Evolutionary conservation across 2,113 vertebrate species (phyloP).

Genomic region (Agapornis roseicollis): DNA sequence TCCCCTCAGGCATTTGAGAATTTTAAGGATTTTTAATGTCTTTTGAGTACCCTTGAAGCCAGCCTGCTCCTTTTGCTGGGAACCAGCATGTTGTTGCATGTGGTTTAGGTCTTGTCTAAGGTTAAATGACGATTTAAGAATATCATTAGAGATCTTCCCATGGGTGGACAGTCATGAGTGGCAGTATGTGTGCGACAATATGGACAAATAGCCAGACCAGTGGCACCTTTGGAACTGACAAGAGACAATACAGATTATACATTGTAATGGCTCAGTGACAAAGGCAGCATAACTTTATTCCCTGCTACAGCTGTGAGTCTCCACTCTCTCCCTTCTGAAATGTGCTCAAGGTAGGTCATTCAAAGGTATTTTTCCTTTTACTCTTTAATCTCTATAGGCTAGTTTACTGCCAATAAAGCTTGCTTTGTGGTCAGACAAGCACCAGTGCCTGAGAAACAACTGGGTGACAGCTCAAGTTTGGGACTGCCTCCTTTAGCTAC

Average conservation of each 20-base stretch:
- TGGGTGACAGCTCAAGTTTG: accelerated
- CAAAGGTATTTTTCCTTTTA: background rate
- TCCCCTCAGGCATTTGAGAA: background rate
- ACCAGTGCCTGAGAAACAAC: background rate
- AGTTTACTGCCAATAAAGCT: background rate
- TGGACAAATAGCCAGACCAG: background rate
- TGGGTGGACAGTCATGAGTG: background rate
- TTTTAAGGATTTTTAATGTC: background rate
- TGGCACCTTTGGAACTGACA: background rate
- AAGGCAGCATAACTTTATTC: background rate
- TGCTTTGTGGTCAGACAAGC: background rate
- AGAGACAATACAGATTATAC: accelerated
- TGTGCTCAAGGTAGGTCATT: background rate
- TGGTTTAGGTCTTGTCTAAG: background rate
- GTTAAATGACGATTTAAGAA: background rate
- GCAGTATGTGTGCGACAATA: background rate
- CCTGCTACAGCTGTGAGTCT: background rate
- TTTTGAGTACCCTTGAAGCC: background rate
- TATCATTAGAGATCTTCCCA: background rate
- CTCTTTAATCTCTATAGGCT: background rate
- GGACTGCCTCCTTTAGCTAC: background rate
- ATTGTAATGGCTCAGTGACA: background rate
- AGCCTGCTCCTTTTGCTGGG: background rate
- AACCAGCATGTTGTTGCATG: background rate
- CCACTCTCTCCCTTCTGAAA: background rate